Evolutionary conservation across 2,888 invertebrate species (phyloP).

Genomic region (Andricus quercusramuli): DNA sequence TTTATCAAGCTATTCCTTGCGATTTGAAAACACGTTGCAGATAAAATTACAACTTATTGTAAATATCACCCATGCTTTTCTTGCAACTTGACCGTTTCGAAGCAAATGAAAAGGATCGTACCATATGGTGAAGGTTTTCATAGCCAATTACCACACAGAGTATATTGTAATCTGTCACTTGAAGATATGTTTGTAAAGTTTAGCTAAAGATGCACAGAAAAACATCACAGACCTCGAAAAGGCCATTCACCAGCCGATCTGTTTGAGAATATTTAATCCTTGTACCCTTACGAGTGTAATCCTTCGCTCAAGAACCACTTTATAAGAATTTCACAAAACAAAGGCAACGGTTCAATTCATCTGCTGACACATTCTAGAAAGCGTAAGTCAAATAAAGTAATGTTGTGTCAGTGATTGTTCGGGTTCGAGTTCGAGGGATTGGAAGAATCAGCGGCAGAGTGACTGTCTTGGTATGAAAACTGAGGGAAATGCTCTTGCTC

Average conservation of each 20-base stretch:
- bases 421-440: slow-evolving; percentile 76
- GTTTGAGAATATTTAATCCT: slow-evolving; percentile 25
- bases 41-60: background rate
- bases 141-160: background rate
- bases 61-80: background rate
- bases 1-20: too few species aligned
- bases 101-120: slow-evolving; percentile 30
- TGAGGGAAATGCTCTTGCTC: slow-evolving; percentile 85
- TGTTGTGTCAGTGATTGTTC: slow-evolving; percentile 76
- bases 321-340: slow-evolving; percentile 15
- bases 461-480: slow-evolving; percentile 81
- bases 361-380: slow-evolving; percentile 57
- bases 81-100: background rate
- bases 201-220: slow-evolving; percentile 63
- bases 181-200: slow-evolving; percentile 70
- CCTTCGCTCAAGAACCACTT: slow-evolving; percentile 27
- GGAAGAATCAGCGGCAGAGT: slow-evolving; percentile 75
- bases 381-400: slow-evolving; percentile 25
- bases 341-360: slow-evolving; percentile 60
- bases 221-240: slow-evolving; percentile 50
- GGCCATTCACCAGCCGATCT: slow-evolving; percentile 32
- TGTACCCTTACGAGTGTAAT: slow-evolving; percentile 18
- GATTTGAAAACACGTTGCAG: background rate
- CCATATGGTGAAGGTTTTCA: slow-evolving; percentile 11
- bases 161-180: slow-evolving; percentile 52